These are phyloP conservation scores for Euthynnus affinis DNA, from an alignment of 2,797 vertebrate genomes.

Conservation along the genomic window DNA sequence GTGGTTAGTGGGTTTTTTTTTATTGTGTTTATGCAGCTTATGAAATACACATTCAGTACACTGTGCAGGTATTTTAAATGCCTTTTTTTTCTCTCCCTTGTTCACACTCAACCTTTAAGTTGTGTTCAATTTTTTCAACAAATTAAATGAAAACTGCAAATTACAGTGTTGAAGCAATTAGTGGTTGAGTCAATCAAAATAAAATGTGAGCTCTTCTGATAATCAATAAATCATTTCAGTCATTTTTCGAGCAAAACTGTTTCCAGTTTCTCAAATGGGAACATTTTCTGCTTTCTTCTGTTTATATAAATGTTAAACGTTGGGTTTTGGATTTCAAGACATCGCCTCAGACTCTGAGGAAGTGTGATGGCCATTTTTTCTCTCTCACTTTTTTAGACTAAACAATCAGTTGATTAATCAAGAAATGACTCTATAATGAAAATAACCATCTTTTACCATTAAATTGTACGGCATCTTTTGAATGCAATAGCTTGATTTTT, in stretches of 20 bases:
- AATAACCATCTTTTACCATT: background rate
- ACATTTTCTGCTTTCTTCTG: background rate
- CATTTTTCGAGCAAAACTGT: background rate
- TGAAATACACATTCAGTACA: too few relatives aligned
- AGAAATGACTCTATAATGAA: background rate
- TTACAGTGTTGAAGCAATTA: too few relatives aligned
- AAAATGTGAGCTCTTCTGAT: too few relatives aligned
- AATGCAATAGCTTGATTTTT: background rate
- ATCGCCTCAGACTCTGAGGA: too few relatives aligned
- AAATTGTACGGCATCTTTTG: background rate
- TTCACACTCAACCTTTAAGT: background rate
- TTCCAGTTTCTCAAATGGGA: background rate
- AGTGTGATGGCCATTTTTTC: too few relatives aligned
- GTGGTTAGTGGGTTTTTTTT: slow-evolving; percentile 1
- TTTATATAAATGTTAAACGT: background rate
- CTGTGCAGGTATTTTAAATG: background rate
- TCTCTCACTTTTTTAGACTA: background rate
- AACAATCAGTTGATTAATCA: background rate
- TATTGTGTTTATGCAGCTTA: background rate
- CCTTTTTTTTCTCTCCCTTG: background rate
- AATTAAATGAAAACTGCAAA: background rate
- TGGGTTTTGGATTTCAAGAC: background rate
- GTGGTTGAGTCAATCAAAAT: too few relatives aligned
- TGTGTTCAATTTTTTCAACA: background rate
- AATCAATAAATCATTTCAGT: too few relatives aligned